Evolutionary conservation across 2,888 invertebrate species (phyloP).

Genomic region (Lagria hirta): DNA sequence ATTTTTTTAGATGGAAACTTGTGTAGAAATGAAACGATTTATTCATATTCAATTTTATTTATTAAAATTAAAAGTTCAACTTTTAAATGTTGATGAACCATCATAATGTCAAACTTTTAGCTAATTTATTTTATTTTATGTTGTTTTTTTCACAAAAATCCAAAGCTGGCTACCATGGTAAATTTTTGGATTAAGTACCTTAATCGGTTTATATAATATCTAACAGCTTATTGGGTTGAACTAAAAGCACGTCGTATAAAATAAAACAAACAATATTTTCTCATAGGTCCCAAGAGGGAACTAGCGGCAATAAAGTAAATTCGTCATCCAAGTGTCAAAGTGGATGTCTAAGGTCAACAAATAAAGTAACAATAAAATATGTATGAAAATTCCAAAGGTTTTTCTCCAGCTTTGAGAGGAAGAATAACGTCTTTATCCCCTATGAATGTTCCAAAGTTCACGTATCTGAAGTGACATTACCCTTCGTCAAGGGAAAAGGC

Average conservation of each 20-base stretch:
- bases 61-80: no score
- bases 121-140: no score
- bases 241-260: constrained; percentile 29
- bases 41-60: no score
- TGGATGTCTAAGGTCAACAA: constrained; percentile 22
- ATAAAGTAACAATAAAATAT: constrained; percentile 25
- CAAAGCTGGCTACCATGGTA: no score
- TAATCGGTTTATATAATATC: no score
- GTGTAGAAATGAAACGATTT: no score
- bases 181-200: no score
- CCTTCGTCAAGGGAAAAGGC: constrained; percentile 36
- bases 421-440: constrained; percentile 28
- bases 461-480: constrained; percentile 38
- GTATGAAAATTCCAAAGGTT: constrained; percentile 22
- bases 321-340: constrained; percentile 27
- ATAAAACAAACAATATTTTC: constrained; percentile 30
- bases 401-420: constrained; percentile 1
- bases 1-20: no score
- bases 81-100: no score
- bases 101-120: no score
- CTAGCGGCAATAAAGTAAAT: constrained; percentile 27
- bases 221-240: no score
- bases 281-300: constrained; percentile 23
- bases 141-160: no score
- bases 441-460: constrained; percentile 29